Base-by-base conservation (phyloP, 2,888 invertebrate genomes). In the Acleris sparsana region DNA sequence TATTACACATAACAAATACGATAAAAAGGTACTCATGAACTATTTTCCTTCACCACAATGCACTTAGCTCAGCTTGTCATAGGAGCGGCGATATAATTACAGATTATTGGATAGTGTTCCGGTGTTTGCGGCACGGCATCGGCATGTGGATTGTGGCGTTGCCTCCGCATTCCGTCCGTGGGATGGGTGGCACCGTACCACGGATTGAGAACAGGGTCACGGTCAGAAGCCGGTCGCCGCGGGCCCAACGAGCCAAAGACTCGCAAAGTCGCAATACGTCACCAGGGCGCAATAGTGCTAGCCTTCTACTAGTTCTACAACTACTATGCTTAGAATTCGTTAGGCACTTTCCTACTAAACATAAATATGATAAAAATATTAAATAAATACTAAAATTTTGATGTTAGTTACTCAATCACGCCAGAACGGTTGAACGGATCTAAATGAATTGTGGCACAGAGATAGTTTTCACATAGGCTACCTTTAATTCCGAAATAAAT, bases 201-300 rank as follows among this genome's bases (percentile, higher is more conserved):
- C 77, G 79, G 82, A 84, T 87, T 82, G 85, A 84, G 85, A 88
- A 89, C 81, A 86, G 85, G 90, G 91, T 90, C 91, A 91, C 86
- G 91, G 89, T 77, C 88, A 83, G 74, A 75, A 82, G 86, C 88
- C 87, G 88, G 87, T 86, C 79, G 77, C 74, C 71, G 79, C 80
- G 76, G 48, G 57, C 49, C 67, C 57, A 18, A 43, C 39, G 13
- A 39, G 46, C 67, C 57, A 18, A 43, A 13, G 13, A 39, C 39
- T 13, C 13, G 20, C 33, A 29, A 48, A 49, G 33, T 33, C 48
- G 33, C 43, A n/a, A 44, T 29, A 60, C 65, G 61, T 56, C 65
- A 61, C 53, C 7, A 16, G 46, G 39, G 39, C 39, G 39, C 13
- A 13, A 13, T 39, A 39, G 39, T 13, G 13, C 9, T n/a, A 17